Base-by-base conservation (phyloP, 2,888 invertebrate species). In the Emmelina monodactyla region DNA sequence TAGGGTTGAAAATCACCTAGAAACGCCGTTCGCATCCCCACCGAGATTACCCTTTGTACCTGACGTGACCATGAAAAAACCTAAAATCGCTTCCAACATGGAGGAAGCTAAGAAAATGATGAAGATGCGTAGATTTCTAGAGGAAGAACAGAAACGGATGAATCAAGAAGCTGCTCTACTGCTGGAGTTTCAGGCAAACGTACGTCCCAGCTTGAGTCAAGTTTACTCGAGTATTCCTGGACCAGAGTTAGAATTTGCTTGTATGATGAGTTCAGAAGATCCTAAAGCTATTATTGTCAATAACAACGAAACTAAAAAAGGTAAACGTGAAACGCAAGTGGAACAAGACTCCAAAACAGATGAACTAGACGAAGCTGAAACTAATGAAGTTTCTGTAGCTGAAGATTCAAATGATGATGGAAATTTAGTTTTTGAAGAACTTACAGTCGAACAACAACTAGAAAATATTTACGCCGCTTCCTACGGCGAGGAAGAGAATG, bases 51-150 rank as follows among this genome's bases (percentile, higher is more conserved):
- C 75, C 2, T 75, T 75, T 37, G 72, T 75, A 1, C 72, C 76
- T n/a, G 76, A 79, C 32, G 62, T 80, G 0, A 81, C 80, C 10
- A 49, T 84, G 16, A 86, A 84, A 43, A 88, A 88, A 54, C 87
- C 86, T 0, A 88, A 86, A 66, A 84, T 86, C 37, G 87, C 87
- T 0, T 84, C 85, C 1, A 88, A 88, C 57, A 76, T 87, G 29
- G 79, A 82, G 45, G 88, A 88, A 67, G 87, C 87, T 1, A 83
- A 81, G 47, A 81, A 80, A 45, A 61, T 87, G 34, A 86, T 86
- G 81, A 87, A 86, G 60, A 83, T 87, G 55, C 68, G 88, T 4
- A 87, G 84, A 43, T 83, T 85, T 44, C 60, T 88, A 40, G 84
- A 85, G 19, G 84, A 84, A 49, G 75, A 85, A 50, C 85, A 85